Evolutionary conservation across 2,888 invertebrate genomes (phyloP), one percentile per base, ranked within the genome.

Genomic region (Kryphioiulus occultus): DNA sequence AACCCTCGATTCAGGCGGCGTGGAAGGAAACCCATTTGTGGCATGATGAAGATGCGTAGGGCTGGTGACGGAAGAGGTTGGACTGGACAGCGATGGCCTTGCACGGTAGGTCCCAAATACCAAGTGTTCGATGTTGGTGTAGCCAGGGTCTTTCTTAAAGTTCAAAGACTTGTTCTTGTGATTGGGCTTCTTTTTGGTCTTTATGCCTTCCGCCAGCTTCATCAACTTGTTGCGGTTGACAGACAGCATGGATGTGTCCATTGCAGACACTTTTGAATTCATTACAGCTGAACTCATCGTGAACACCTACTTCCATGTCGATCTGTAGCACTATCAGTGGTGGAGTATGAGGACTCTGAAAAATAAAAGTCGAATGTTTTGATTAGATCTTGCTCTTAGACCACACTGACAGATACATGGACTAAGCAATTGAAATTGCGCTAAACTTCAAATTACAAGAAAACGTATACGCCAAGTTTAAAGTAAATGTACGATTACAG

Each of bases 81-180:
- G 32, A 78, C 78, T 78, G 30, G 39, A 53, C 30, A 78, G 82
- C 19, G 78, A 78, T n/a, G 87, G 44, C 86, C 44, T 86, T 19
- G 42, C 26, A 39, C 88, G 26, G 68, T 88, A 89, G 26, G 88
- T 88, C 0, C 88, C 89, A 85, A 89, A 89, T 1, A 89, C 89
- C 39, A 89, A 53, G 83, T 89, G 89, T 35, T 89, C 89, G 30
- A 89, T 89, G 53, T 89, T 89, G 35, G 89, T 88, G 87, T 89
- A 89, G 85, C 88, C 88, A 17, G 89, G 89, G n/a, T 89, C 89
- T 83, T 88, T 85, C 87, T 88, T 89, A 35, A 89, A 87, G 85
- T 88, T 88, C 22, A 89, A 4, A 9, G 78, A 84, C 86, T 88
- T 88, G 78, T 89, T 89, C 35, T 87, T 86, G 68, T 59, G 84